phyloP scores from a whole-genome alignment of 2,888 invertebrate species.

The Latrodectus elegans region DNA sequence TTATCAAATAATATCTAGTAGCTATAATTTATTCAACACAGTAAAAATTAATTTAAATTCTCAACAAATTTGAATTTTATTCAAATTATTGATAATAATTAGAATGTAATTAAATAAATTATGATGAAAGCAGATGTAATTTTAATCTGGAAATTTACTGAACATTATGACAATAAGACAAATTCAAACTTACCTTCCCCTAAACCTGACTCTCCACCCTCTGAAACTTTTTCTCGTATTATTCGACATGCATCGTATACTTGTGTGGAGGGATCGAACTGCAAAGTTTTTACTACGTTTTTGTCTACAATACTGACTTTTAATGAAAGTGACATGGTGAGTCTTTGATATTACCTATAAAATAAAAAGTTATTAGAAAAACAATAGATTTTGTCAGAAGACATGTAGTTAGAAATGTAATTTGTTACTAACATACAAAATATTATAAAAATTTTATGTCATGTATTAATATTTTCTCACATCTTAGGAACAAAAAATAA shows the following conservation, averaged over 20 bases:
- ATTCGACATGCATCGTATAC: constrained; percentile 96
- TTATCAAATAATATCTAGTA: not conserved
- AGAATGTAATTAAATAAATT: no score
- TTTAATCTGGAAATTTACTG: no score
- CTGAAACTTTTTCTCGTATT: constrained; percentile 95
- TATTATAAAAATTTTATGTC: not conserved
- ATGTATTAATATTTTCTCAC: not conserved
- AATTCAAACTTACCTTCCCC: constrained; percentile 83
- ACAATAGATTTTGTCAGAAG: not conserved
- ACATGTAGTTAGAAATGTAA: no score
- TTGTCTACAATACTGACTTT: constrained; percentile 77
- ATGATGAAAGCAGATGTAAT: no score
- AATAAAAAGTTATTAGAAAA: not conserved
- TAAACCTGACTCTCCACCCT: constrained; percentile 80
- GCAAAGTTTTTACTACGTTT: constrained; percentile 93
- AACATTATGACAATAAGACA: no score
- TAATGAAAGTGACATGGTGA: constrained; percentile 77
- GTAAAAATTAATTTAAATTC: no score
- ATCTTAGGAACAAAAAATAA: not conserved
- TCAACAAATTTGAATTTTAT: not conserved
- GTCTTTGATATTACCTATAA: constrained; percentile 44
- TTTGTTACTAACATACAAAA: not conserved
- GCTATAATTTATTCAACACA: not conserved
- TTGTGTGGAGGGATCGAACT: constrained; percentile 95
- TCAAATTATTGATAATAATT: no score